Base-by-base conservation (phyloP, 1,140 invertebrate species). In the Palaemon carinicauda region DNA sequence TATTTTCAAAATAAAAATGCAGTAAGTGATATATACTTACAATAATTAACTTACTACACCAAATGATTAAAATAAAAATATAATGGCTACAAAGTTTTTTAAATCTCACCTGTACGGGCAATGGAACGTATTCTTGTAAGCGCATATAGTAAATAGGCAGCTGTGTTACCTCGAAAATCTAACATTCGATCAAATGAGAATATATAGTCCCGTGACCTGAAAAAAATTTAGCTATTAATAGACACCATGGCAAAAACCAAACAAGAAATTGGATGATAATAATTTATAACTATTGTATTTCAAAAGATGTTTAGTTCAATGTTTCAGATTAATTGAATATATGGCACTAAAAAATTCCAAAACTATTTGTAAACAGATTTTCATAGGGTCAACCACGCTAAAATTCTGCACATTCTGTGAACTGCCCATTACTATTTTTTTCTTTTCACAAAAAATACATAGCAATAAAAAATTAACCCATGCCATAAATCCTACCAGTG, bases 141-240 rank as follows among this genome's bases (percentile, higher is more conserved):
- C 17, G 97, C 97, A 92, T 99, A 99, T 5, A 99, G 92, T 3
- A 99, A 92, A 91, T 99, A 99, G 0, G 99, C 98, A 1, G 99
- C 99, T 7, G 99, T 99, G 90, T 99, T 99, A 1, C 99, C 99
- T 91, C 96, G 96, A 91, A 99, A 98, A 90, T 99, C 98, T 51
- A 99, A 93, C 99, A 99, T 99, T 94, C 96, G 98, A 91, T 99
- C 98, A 93, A 99, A 99, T 0, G 98, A 99, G 92, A 99, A 99
- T 12, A 99, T 94, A 91, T 99, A 99, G 91, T 99, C 98, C 91
- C 97, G 96, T 80, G 94, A 95, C 81, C 98, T 89, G 85, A 41
- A 73, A 56, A 31, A 79, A 71, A 65, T 53, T 19, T n/a, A n/a
- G 54, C 14, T 53, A 17, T n/a, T n/a, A n/a, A n/a, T n/a, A n/a